Conservation (phyloP, 2,888 invertebrate genomes). For the Rhimphoctona megacephalus region DNA sequence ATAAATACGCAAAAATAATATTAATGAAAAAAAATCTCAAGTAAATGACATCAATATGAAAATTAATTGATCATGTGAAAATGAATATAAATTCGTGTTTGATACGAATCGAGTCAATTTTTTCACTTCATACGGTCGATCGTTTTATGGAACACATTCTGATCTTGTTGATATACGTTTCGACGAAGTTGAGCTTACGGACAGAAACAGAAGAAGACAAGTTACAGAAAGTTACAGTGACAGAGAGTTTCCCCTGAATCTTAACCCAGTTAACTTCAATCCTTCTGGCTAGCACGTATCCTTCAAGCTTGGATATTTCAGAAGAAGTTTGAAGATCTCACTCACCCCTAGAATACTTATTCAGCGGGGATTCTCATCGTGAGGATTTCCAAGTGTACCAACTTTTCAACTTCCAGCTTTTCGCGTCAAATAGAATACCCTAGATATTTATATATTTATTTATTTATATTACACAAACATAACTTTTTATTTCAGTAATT, state of each 20-base stretch:
- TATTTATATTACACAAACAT: background rate
- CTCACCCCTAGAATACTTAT: conserved; percentile 42
- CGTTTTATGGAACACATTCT: conserved; percentile 21
- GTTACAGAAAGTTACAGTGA: conserved; percentile 14
- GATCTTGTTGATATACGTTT: conserved; percentile 27
- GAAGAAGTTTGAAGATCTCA: conserved; percentile 46
- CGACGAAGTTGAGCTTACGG: conserved; percentile 40
- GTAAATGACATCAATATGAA: background rate
- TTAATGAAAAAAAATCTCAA: background rate
- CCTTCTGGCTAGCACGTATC: conserved; percentile 53
- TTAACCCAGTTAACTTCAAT: conserved; percentile 59
- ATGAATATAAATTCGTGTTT: background rate
- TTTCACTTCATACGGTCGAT: conserved; percentile 7
- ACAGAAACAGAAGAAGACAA: conserved; percentile 15
- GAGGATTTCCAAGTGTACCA: conserved; percentile 16
- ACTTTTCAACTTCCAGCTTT: conserved; percentile 42
- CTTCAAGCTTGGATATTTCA: conserved; percentile 47
- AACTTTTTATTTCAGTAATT: conserved; percentile 17
- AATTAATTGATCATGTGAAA: background rate
- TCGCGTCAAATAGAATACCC: background rate
- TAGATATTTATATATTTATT: background rate
- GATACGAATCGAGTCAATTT: background rate
- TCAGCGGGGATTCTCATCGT: conserved; percentile 32
- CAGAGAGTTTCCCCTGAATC: conserved; percentile 50
- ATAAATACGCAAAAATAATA: background rate